Evolutionary conservation across 2,113 vertebrate species (phyloP).

Genomic region (Petrocephalus microphthalmus): DNA sequence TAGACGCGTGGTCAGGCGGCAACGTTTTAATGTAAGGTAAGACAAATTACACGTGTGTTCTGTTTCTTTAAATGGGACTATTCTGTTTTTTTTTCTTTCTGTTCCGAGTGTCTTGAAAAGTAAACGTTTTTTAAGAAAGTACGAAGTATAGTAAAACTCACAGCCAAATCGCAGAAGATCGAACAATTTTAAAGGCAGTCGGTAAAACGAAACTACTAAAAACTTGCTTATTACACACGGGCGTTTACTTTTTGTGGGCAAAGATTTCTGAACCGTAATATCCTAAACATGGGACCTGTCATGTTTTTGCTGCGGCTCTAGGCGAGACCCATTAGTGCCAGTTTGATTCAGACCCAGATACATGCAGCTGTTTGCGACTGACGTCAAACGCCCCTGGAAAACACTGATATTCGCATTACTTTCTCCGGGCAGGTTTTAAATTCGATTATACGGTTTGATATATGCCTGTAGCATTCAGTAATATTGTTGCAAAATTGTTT

Average conservation of each 20-base stretch:
- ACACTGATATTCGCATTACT: background rate
- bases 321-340: background rate
- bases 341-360: background rate
- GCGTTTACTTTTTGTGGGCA: background rate
- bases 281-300: background rate
- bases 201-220: background rate
- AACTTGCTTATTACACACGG: background rate
- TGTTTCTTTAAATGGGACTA: background rate
- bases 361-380: background rate
- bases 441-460: background rate
- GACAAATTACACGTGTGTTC: background rate
- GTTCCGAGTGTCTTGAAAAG: background rate
- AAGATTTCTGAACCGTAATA: background rate
- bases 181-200: background rate
- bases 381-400: background rate
- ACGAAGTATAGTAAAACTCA: background rate
- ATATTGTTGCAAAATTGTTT: background rate
- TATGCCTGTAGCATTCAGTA: background rate
- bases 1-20: background rate
- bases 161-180: background rate
- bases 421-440: background rate
- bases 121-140: background rate
- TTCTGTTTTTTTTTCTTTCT: background rate
- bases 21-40: conserved; percentile 1
- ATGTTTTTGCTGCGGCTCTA: background rate